Evolutionary conservation across 92 coral and sea anemone species (phyloP).

Genomic region (Parazoanthus atlanticus): DNA sequence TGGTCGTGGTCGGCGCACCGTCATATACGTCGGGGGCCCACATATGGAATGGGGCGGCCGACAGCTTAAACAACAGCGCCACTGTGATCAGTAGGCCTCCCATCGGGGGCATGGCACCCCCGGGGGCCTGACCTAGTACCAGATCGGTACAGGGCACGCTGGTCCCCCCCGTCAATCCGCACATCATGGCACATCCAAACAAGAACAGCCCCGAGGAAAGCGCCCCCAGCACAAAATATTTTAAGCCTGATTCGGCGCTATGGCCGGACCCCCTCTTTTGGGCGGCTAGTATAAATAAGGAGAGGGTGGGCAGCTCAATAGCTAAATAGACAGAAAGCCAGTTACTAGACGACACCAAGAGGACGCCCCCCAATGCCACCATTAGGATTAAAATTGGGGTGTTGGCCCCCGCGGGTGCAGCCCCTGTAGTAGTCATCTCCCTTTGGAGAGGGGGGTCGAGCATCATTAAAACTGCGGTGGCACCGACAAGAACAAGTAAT

Average conservation of each 20-base stretch:
- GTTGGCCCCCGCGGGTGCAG: slow-evolving; percentile 46
- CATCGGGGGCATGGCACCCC: slow-evolving; percentile 69
- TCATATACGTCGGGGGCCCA: slow-evolving; percentile 94
- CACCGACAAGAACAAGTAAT: slow-evolving; percentile 71
- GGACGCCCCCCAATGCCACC: slow-evolving; percentile 75
- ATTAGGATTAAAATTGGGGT: slow-evolving; percentile 73
- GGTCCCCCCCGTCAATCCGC: slow-evolving; percentile 81
- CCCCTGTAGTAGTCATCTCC: slow-evolving; percentile 36
- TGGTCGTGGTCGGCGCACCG: slow-evolving; percentile 85
- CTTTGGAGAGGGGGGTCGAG: slow-evolving; percentile 53
- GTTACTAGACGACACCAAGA: slow-evolving; percentile 80
- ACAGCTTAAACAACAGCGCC: slow-evolving; percentile 75
- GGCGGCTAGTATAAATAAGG: slow-evolving; percentile 80
- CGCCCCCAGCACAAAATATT: slow-evolving; percentile 88
- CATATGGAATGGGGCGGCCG: slow-evolving; percentile 93
- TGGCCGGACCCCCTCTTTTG: slow-evolving; percentile 79
- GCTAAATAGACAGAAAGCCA: slow-evolving; percentile 83
- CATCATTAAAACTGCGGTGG: slow-evolving; percentile 74
- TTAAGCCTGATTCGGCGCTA: slow-evolving; percentile 84
- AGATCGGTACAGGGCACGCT: slow-evolving; percentile 73
- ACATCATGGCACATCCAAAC: slow-evolving; percentile 88
- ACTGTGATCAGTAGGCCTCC: slow-evolving; percentile 68
- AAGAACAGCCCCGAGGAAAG: slow-evolving; percentile 87
- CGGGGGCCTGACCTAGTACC: slow-evolving; percentile 67
- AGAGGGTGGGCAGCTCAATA: slow-evolving; percentile 82